Evolutionary conservation across 2,797 vertebrate genomes (phyloP), one percentile per base, ranked within the genome.

Genomic region (Phylloscopus collybita): DNA sequence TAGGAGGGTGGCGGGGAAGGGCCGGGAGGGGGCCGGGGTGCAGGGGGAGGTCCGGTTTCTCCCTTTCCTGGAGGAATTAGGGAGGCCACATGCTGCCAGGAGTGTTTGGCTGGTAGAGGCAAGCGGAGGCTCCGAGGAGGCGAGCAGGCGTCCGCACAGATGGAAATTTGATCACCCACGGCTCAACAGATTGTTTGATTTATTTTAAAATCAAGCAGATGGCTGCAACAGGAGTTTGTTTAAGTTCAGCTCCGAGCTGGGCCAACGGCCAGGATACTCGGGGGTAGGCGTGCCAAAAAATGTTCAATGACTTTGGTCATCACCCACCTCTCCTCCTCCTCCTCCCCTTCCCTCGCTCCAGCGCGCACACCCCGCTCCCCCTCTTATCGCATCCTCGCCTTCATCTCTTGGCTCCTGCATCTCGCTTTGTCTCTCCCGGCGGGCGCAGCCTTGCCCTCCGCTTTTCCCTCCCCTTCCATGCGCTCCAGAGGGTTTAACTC

Each of bases 181-280:
- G 98, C 98, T 97, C 98, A 95, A 97, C 98, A 98, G 98, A 98
- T 98, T 99, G 99, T 99, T 99, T 99, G 99, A 99, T 99, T 99
- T 99, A 99, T 99, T 99, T 99, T 99, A 98, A 98, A 99, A 98
- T 98, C 98, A 98, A 99, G 99, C 99, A 99, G 99, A 99, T 99
- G 99, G 99, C 98, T 99, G 99, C 98, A 98, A 98, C 99, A 99
- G 99, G 98, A 99, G 99, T 99, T 99, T 99, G 99, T 99, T 99
- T 99, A 99, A 99, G 99, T 99, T 99, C 98, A 98, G 99, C 99
- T 98, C 98, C 94, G 99, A 98, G 98, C 98, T 93, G 98, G 99
- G 99, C 98, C 97, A 97, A 95, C 96, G 88, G 99, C 99, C 99
- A 99, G 98, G 96, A 98, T 98, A 98, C 98, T 96, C 54, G 54